Conservation (phyloP, 2,113 vertebrate genomes). For the Taurulus bubalis region DNA sequence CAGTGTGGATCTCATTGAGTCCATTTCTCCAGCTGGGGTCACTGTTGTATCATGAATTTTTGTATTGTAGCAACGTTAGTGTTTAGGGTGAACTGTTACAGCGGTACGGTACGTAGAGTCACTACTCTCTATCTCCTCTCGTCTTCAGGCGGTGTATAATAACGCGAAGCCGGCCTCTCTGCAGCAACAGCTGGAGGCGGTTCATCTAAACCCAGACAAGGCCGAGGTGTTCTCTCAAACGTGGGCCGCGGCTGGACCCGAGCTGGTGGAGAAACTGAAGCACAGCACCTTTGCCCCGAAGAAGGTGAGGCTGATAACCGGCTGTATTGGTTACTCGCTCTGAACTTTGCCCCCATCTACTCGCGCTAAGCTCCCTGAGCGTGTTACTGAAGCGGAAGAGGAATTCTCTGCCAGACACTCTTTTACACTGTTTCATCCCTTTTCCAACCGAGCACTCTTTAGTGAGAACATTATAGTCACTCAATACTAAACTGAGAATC, state of each 20-base stretch:
- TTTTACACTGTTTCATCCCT: not conserved
- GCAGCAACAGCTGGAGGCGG: slow-evolving; percentile 90
- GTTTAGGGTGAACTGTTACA: not conserved
- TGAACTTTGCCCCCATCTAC: not conserved
- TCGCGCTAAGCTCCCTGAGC: not conserved
- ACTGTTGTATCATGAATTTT: slow-evolving; percentile 53
- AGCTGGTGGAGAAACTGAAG: slow-evolving; percentile 91
- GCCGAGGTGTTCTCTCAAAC: slow-evolving; percentile 88
- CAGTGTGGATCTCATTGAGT: not conserved
- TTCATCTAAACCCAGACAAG: slow-evolving; percentile 88
- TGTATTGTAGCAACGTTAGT: not conserved
- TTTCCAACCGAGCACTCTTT: not conserved
- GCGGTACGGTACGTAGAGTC: not conserved
- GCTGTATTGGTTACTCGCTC: not conserved
- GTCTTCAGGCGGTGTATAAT: slow-evolving; percentile 91
- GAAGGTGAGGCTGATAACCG: slow-evolving; percentile 84
- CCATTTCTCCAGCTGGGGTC: slow-evolving; percentile 62
- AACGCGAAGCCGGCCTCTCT: slow-evolving; percentile 89
- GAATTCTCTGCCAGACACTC: not conserved
- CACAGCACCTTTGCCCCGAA: slow-evolving; percentile 90
- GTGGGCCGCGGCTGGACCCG: slow-evolving; percentile 89
- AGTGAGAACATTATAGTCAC: not conserved
- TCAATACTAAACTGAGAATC: slow-evolving; percentile 11
- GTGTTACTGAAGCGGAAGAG: not conserved
- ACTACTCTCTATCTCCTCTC: not conserved